Evolutionary conservation across 2,888 invertebrate species (phyloP).

Genomic region (Agonopterix heracliana): DNA sequence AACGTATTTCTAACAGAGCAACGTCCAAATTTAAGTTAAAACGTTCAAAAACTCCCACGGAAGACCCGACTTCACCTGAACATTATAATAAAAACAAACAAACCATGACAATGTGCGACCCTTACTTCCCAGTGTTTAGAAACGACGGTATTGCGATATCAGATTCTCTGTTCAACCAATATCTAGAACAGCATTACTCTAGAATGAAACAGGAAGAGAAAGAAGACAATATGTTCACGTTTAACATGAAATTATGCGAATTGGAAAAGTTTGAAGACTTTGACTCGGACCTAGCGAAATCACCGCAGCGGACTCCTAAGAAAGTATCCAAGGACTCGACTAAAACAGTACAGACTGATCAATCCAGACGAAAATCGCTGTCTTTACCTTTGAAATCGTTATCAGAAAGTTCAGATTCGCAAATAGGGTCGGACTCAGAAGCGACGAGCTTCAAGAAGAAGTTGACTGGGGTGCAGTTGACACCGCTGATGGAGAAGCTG

Average conservation of each 20-base stretch:
- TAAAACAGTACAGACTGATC: slow-evolving; percentile 46
- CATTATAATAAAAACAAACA: slow-evolving; percentile 48
- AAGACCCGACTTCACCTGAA: slow-evolving; percentile 34
- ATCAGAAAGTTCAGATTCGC: slow-evolving; percentile 56
- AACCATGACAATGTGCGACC: slow-evolving; percentile 86
- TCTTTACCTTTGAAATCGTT: slow-evolving; percentile 84
- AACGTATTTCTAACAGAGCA: slow-evolving; percentile 73
- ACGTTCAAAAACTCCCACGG: slow-evolving; percentile 30
- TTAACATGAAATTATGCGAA: slow-evolving; percentile 52
- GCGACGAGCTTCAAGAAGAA: slow-evolving; percentile 67
- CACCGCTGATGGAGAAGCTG: slow-evolving; percentile 88
- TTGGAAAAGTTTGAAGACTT: slow-evolving; percentile 68
- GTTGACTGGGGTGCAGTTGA: slow-evolving; percentile 82
- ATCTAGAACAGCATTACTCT: slow-evolving; percentile 80
- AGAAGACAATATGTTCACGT: slow-evolving; percentile 61
- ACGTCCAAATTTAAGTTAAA: slow-evolving; percentile 73
- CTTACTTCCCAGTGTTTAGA: slow-evolving; percentile 85
- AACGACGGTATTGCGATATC: slow-evolving; percentile 84
- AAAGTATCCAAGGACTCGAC: slow-evolving; percentile 51
- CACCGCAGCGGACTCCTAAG: slow-evolving; percentile 63
- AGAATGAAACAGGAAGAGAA: slow-evolving; percentile 67
- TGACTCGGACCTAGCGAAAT: slow-evolving; percentile 59
- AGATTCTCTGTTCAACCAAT: slow-evolving; percentile 81
- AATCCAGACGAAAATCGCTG: slow-evolving; percentile 74
- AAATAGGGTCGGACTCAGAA: slow-evolving; percentile 47